Conservation (phyloP, 2,113 vertebrate genomes). For the Thunnus maccoyii region DNA sequence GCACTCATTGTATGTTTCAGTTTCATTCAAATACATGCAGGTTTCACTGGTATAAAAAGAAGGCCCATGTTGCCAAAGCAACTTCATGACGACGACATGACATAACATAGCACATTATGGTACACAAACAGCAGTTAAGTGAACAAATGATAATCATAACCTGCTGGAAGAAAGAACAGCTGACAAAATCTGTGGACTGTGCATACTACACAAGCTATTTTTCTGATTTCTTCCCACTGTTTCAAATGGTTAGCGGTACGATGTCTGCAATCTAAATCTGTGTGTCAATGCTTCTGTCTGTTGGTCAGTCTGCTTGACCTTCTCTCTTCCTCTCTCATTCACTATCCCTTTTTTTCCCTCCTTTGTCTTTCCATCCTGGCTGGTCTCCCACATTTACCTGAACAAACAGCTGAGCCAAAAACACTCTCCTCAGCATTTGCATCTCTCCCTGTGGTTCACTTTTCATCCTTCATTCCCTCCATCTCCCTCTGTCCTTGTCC, state of each 20-base stretch:
- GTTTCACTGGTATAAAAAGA: slow-evolving; percentile 16
- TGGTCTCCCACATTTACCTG: slow-evolving; percentile 54
- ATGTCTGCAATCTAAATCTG: slow-evolving; percentile 13
- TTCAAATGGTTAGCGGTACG: slow-evolving; percentile 22
- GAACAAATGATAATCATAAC: neutral
- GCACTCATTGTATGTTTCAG: slow-evolving; percentile 9
- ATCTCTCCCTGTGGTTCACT: slow-evolving; percentile 43
- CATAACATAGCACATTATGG: neutral
- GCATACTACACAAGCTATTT: neutral
- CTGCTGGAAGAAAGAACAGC: neutral
- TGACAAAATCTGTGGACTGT: neutral
- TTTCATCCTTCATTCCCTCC: slow-evolving; percentile 48
- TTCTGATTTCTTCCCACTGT: slow-evolving; percentile 31
- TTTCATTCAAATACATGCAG: slow-evolving; percentile 14
- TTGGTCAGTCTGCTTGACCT: slow-evolving; percentile 59
- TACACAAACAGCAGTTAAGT: neutral
- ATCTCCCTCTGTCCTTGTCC: slow-evolving; percentile 11
- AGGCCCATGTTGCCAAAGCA: slow-evolving; percentile 9
- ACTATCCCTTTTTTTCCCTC: slow-evolving; percentile 36
- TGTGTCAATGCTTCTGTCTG: slow-evolving; percentile 30
- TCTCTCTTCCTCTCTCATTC: slow-evolving; percentile 54
- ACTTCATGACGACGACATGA: neutral
- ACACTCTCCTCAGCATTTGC: slow-evolving; percentile 50
- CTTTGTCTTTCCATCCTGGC: slow-evolving; percentile 65
- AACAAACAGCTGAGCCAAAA: slow-evolving; percentile 62